A percentile compares a stretch with the other conserved stretches of the same genome.
phyloP scores from a whole-genome alignment of 2,888 invertebrate genomes.

The Adineta ricciae region DNA sequence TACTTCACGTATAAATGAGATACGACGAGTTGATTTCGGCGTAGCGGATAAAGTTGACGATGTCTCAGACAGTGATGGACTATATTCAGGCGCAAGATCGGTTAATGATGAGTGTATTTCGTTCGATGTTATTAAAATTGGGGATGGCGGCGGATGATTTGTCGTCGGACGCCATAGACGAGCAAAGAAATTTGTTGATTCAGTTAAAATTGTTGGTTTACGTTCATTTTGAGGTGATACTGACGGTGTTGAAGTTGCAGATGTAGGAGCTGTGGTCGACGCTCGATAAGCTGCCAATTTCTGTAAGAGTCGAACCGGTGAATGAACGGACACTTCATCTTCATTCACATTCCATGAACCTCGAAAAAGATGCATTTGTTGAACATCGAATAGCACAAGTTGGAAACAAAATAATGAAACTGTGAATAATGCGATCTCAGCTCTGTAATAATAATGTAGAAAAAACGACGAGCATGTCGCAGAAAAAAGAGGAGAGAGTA shows the following conservation, averaged over 20 bases:
- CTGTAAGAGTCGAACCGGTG: not conserved
- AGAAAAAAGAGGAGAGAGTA: not conserved
- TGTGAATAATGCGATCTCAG: not conserved
- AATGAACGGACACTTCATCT: not conserved
- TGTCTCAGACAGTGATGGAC: not conserved
- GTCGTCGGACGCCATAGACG: slow-evolving; percentile 3
- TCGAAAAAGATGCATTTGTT: not conserved
- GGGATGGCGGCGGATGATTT: not conserved
- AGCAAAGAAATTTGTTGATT: not conserved
- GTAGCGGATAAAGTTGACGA: not conserved
- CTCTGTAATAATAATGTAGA: not conserved
- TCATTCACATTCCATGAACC: not conserved
- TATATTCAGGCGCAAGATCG: not conserved
- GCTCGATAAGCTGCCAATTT: not conserved
- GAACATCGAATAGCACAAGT: not conserved
- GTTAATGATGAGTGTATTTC: not conserved
- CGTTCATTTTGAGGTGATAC: not conserved
- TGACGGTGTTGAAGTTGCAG: not conserved
- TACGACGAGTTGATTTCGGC: not conserved
- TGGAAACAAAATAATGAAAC: not conserved
- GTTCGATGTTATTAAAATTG: not conserved
- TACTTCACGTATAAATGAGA: not conserved
- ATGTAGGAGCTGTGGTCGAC: not conserved
- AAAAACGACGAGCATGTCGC: not conserved
- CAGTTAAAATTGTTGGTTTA: not conserved